Conservation (phyloP, 2,888 invertebrate genomes). For the Rhodophaea formosa region DNA sequence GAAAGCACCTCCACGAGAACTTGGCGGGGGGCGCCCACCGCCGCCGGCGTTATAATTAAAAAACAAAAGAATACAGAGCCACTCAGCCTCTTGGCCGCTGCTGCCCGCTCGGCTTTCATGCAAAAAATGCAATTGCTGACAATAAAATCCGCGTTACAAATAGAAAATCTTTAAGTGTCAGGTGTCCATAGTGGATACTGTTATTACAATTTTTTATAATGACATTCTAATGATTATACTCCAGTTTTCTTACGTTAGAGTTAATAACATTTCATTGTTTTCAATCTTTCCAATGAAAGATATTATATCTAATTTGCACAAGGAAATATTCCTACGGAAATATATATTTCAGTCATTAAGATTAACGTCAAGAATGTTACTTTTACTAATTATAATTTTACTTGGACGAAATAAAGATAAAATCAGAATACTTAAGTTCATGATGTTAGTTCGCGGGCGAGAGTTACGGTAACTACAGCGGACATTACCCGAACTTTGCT, state of each 20-base stretch:
- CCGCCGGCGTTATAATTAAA: conserved; percentile 77
- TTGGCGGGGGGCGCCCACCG: conserved; percentile 63
- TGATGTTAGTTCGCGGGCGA: conserved; percentile 20
- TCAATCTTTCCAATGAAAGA: no score
- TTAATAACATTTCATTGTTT: no score
- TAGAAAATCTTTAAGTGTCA: conserved; percentile 21
- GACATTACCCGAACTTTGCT: conserved; percentile 16
- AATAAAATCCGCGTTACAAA: conserved; percentile 50
- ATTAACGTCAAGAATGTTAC: no score
- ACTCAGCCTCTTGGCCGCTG: conserved; percentile 71
- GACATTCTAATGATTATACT: no score
- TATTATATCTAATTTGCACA: no score
- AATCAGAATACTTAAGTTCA: conserved; percentile 19
- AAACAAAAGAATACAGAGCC: conserved; percentile 80
- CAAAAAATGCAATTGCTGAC: conserved; percentile 71
- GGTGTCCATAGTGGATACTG: neutral
- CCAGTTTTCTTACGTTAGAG: no score
- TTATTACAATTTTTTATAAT: no score
- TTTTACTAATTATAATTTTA: neutral
- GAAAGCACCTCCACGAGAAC: conserved; percentile 75
- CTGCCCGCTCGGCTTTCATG: conserved; percentile 61
- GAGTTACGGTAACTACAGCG: conserved; percentile 22
- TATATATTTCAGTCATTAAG: no score
- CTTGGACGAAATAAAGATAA: neutral
- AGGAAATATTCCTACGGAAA: no score